Base-by-base conservation (phyloP, 2,113 vertebrate genomes). In the Perccottus glenii region DNA sequence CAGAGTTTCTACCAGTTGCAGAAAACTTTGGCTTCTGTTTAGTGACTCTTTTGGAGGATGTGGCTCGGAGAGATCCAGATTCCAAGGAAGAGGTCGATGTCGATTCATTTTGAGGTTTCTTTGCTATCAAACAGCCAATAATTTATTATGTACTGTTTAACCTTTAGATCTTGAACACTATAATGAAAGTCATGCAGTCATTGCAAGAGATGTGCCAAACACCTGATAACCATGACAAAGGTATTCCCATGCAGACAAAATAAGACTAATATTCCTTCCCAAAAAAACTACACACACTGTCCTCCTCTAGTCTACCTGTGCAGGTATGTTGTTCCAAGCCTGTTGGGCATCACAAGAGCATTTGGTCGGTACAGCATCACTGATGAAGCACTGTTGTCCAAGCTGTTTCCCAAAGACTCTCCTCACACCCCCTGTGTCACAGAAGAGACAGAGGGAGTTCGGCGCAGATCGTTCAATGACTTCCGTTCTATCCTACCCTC, bases 11-110 rank as follows among this genome's bases (percentile, higher is more conserved):
- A 47, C 96, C 96, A 0, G 91, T 97, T 57, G 93, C 96, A 64
- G 97, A 99, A 91, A 99, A 93, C 85, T 99, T 99, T 91, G 97
- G 94, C 83, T 99, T 97, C 87, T 98, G 95, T 85, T 82, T 99
- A 48, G 94, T 98, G 60, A 99, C 97, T 0, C 81, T 98, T 75
- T 83, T 99, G 36, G 93, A 94, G 6, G 97, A 98, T 1, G 95
- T 98, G 48, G 95, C 96, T 40, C 95, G 95, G 84, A 92, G 90
- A 50, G 90, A 92, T 62, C 65, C 60, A 12, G 85, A 84, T 33
- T 88, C 78, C 46, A 66, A 83, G 71, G 64, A 80, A 19, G 87
- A 92, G 88, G 92, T 91, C 27, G 51, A 76, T 35, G 52, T n/a
- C 32, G 12, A 38, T 9, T 32, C 19, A 38, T 12, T 55, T 6